Conservation (phyloP, 2,888 invertebrate genomes). For the Himalopsyche japonica region DNA sequence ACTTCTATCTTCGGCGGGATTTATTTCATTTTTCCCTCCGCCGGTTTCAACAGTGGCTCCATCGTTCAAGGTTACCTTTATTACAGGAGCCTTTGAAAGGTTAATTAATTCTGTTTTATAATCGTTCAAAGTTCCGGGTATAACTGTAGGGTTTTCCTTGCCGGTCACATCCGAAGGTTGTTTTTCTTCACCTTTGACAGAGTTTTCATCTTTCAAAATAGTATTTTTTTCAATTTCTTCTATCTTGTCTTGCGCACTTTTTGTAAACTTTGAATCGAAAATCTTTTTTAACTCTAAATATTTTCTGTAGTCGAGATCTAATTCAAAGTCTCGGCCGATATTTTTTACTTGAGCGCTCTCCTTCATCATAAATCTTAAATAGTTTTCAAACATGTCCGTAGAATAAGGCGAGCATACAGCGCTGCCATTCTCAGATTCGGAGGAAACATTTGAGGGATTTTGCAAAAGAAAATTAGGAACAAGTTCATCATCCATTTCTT, state of each 20-base stretch:
- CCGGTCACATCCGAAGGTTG: neutral
- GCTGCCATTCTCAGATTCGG: constrained; percentile 53
- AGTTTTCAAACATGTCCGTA: constrained; percentile 29
- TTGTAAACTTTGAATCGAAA: constrained; percentile 17
- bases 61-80: neutral
- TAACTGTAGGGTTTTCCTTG: neutral
- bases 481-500: constrained; percentile 58
- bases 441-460: constrained; percentile 51
- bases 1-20: neutral
- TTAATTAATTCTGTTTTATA: neutral
- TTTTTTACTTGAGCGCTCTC: neutral
- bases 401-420: constrained; percentile 17
- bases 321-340: neutral
- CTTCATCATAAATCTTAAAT: constrained; percentile 21
- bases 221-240: constrained; percentile 46
- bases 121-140: neutral
- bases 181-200: constrained; percentile 40
- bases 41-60: neutral
- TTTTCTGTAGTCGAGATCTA: constrained; percentile 22
- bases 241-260: constrained; percentile 43
- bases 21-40: neutral
- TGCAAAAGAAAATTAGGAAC: constrained; percentile 55
- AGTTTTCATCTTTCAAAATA: constrained; percentile 46
- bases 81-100: neutral
- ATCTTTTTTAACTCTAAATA: constrained; percentile 31